phyloP scores from a whole-genome alignment of 2,888 invertebrate genomes.

The Eretmocerus hayati region DNA sequence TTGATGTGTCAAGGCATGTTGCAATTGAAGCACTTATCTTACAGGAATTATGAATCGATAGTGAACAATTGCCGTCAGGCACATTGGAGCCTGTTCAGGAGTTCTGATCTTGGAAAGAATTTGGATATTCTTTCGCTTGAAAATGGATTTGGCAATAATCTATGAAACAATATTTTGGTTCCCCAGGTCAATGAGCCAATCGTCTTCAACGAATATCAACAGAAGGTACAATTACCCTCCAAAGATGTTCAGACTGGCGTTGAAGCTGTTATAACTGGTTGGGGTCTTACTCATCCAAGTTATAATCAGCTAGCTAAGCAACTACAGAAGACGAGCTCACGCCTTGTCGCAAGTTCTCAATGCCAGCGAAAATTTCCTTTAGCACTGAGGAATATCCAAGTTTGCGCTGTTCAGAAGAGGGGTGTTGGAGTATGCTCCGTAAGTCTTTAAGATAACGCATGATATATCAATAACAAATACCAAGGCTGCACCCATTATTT shows the following conservation, averaged over 20 bases:
- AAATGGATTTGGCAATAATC: too few species aligned
- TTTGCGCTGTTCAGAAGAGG: slow-evolving; percentile 3
- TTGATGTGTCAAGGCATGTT: too few species aligned
- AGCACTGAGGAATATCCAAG: background rate
- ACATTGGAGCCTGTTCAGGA: too few species aligned
- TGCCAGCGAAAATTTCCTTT: background rate
- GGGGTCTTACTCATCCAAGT: slow-evolving; percentile 2
- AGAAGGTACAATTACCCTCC: slow-evolving; percentile 3
- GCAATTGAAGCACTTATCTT: too few species aligned
- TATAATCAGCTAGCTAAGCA: background rate
- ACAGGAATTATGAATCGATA: too few species aligned
- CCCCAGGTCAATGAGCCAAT: background rate
- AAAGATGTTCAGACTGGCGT: background rate
- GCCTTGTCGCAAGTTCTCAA: background rate
- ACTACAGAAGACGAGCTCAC: slow-evolving; percentile 4
- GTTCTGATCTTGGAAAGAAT: too few species aligned
- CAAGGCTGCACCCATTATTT: too few species aligned
- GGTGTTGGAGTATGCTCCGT: slow-evolving; percentile 16
- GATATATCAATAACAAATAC: too few species aligned
- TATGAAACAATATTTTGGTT: background rate
- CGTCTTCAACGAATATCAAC: slow-evolving; percentile 2
- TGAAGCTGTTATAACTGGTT: slow-evolving; percentile 4
- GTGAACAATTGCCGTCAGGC: too few species aligned
- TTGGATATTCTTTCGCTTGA: too few species aligned
- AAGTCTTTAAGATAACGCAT: too few species aligned